Base-by-base conservation (phyloP, 2,113 vertebrate species). In the Geococcyx californianus region DNA sequence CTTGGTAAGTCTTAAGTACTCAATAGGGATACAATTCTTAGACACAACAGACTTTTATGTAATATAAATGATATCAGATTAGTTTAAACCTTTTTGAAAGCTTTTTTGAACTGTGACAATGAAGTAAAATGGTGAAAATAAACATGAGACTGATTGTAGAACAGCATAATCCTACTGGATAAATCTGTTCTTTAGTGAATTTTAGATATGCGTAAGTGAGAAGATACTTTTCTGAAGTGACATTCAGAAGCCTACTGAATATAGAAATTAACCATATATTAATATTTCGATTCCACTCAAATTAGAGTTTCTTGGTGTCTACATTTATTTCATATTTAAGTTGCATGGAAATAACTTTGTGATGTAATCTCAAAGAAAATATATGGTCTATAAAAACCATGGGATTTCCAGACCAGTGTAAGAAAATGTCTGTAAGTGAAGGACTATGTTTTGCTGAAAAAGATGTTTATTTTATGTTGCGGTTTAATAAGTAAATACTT, bases 101-200 rank as follows among this genome's bases (percentile, higher is more conserved):
- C 1, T 34, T 67, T 86, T 90, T 81, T 40, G 10, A 36, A 15
- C 44, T 56, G 24, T 49, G 18, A 1, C 14, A 67, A 79, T 54
- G 25, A 75, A 87, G 26, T 82, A 84, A 90, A 92, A 79, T 87
- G 8, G 9, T 52, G 59, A 77, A 94, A 96, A 90, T 68, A 56
- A 93, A 66, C 16, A 70, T 66, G 40, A 81, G 33, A 47, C 19
- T 75, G 79, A 90, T 29, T 63, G 38, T 54, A 63, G 29, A 26
- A 11, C 19, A 90, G 8, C 45, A 56, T 7, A 84, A 34, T 33
- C 21, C 16, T 47, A 12, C 6, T 70, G 29, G 74, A 74, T 49
- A 79, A 62, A 44, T 40, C 11, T 76, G 16, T 0, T 59, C 24
- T 82, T 89, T 82, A 36, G 45, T 49, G 76, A 70, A 66, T 29